Conservation (phyloP, 1,140 invertebrate genomes). For the Drosophila parvula region DNA sequence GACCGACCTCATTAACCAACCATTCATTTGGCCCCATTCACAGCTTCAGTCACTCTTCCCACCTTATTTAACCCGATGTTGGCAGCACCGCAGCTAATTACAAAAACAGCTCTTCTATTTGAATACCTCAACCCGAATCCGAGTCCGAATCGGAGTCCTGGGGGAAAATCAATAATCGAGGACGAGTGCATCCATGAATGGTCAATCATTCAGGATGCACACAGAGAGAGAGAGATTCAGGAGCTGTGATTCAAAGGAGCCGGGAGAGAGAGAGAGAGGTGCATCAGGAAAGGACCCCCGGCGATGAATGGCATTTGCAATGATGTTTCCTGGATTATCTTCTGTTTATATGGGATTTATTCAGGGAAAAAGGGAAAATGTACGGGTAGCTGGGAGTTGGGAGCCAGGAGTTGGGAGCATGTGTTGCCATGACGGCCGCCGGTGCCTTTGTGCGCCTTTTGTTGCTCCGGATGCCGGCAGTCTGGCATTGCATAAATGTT, state of each 20-base stretch:
- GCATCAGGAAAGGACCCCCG: conserved; percentile 26
- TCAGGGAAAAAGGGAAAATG: conserved; percentile 17
- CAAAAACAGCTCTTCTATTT: conserved; percentile 65
- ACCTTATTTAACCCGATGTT: conserved; percentile 9
- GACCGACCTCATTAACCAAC: conserved; percentile 18
- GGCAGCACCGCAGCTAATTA: conserved; percentile 53
- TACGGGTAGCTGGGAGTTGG: background rate
- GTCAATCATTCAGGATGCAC: conserved; percentile 34
- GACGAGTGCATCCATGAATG: conserved; percentile 49
- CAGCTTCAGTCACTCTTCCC: background rate
- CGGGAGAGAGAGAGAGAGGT: background rate
- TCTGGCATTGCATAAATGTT: conserved; percentile 77
- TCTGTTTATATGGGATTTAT: conserved; percentile 82
- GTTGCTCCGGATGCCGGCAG: conserved; percentile 44
- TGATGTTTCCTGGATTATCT: conserved; percentile 76
- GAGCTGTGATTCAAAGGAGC: conserved; percentile 33
- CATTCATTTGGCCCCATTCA: conserved; percentile 28
- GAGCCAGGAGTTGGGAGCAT: conserved; percentile 5
- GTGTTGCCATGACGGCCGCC: conserved; percentile 76
- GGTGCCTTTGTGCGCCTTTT: conserved; percentile 53
- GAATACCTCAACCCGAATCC: conserved; percentile 15
- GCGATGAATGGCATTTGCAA: conserved; percentile 67
- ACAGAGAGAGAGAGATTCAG: conserved; percentile 1
- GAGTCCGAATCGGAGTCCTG: background rate
- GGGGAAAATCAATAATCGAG: conserved; percentile 47